Conservation (phyloP, 1,140 invertebrate genomes). For the Wasmannia auropunctata region DNA sequence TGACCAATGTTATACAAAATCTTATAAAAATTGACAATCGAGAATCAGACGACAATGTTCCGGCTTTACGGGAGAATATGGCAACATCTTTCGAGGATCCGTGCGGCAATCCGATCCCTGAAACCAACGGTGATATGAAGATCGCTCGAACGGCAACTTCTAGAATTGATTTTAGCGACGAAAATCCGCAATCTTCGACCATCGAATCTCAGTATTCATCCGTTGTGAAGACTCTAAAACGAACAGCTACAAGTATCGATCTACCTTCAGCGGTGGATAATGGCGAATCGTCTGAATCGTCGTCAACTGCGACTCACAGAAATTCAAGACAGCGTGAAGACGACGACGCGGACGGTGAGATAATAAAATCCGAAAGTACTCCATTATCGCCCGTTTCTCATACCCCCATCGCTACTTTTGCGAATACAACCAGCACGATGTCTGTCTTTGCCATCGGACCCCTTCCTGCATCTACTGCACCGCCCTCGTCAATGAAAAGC, state of each 20-base stretch:
- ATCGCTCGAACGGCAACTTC: neutral
- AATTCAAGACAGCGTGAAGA: neutral
- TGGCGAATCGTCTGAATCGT: neutral
- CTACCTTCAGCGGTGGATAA: neutral
- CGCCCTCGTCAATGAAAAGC: conserved; percentile 62
- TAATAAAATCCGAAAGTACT: conserved; percentile 27
- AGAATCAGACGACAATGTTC: conserved; percentile 61
- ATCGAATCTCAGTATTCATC: neutral
- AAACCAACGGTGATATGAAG: conserved; percentile 63
- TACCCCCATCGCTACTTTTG: neutral
- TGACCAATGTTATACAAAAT: conserved; percentile 82
- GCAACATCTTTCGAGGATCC: neutral
- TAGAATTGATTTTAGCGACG: neutral
- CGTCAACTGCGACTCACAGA: neutral
- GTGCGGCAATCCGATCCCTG: neutral
- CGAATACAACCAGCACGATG: neutral
- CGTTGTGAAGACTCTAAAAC: neutral
- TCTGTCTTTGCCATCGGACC: conserved; percentile 82
- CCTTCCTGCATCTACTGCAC: conserved; percentile 55
- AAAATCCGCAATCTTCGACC: neutral
- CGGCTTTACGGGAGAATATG: neutral
- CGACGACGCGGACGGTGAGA: conserved; percentile 54
- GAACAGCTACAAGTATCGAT: neutral
- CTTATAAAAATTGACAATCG: conserved; percentile 77
- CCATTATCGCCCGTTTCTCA: neutral